Evolutionary conservation across 2,888 invertebrate genomes (phyloP), one percentile per base, ranked within the genome.

Genomic region (Elmis aenea): DNA sequence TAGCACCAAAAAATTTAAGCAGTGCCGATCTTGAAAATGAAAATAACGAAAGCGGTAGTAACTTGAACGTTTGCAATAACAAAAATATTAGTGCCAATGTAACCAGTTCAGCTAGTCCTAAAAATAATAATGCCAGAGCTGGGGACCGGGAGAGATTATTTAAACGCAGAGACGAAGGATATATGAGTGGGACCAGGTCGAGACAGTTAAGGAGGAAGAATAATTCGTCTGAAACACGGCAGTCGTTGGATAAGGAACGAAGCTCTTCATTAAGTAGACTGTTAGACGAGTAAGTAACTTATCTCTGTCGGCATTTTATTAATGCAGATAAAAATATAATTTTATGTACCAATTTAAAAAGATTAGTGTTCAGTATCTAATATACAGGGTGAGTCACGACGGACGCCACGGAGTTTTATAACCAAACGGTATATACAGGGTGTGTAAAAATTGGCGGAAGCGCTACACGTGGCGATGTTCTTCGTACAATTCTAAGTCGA

Each of bases 211-310:
- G 77, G 38, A 67, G 76, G 51, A 75, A 72, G 38, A 73, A 72
- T 53, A 73, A 76, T 55, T 45, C 59, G 20, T 44, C 58, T 31
- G 57, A 64, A 39, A 59, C 55, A 33, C 50, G 59, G 23, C 64
- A 57, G 33, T 54, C 52, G 11, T 52, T 67, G 23, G 84, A 85
- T 44, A 88, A 88, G 58, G 89, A 88, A 61, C 74, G 86, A 40
- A 87, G 89, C 54, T 87, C 87, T 45, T 90, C 89, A 12, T 83
- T 89, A 81, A 89, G 89, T 5, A 77, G 89, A 51, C 62, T 90
- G 31, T 71, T 89, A 13, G 89, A 90, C 51, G 85, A 81, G 71
- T 81, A 72, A 58, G 72, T 67, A 9, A 16, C 12, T n/a, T n/a
- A n/a, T n/a, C n/a, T n/a, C n/a, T n/a, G n/a, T n/a, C n/a, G n/a